These are phyloP conservation scores for Rhamphomyia laevipes DNA, from an alignment of 2,888 invertebrate species.

Conservation along the genomic window DNA sequence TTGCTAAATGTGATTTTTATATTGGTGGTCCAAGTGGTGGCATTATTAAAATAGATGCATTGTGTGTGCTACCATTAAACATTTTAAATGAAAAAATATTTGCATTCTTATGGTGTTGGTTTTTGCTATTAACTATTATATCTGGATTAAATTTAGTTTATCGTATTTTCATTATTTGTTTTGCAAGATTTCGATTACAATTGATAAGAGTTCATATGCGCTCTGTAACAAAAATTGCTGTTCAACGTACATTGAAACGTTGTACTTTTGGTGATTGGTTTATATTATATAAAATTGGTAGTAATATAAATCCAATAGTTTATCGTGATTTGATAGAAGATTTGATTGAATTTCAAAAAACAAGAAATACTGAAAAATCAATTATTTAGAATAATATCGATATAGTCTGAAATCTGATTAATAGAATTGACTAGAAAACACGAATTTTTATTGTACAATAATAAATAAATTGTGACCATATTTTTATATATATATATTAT, in stretches of 20 bases:
- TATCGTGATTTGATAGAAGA: background rate
- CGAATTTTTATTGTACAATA: no score
- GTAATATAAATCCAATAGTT: conserved; percentile 58
- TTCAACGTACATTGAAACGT: conserved; percentile 18
- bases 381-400: no score
- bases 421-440: no score
- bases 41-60: conserved; percentile 62
- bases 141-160: conserved; percentile 54
- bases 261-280: conserved; percentile 64
- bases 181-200: conserved; percentile 23
- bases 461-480: no score
- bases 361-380: background rate
- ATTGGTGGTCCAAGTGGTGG: conserved; percentile 76
- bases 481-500: no score
- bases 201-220: conserved; percentile 24
- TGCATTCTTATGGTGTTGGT: conserved; percentile 63
- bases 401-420: no score
- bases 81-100: conserved; percentile 72
- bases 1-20: conserved; percentile 82
- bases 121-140: conserved; percentile 50
- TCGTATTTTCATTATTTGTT: conserved; percentile 48
- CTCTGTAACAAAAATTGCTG: conserved; percentile 19
- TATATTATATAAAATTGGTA: conserved; percentile 58
- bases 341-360: background rate
- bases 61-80: conserved; percentile 67